These are phyloP conservation scores for Lutjanus campechanus DNA, from an alignment of 2,797 vertebrate species.

Conservation along the genomic window DNA sequence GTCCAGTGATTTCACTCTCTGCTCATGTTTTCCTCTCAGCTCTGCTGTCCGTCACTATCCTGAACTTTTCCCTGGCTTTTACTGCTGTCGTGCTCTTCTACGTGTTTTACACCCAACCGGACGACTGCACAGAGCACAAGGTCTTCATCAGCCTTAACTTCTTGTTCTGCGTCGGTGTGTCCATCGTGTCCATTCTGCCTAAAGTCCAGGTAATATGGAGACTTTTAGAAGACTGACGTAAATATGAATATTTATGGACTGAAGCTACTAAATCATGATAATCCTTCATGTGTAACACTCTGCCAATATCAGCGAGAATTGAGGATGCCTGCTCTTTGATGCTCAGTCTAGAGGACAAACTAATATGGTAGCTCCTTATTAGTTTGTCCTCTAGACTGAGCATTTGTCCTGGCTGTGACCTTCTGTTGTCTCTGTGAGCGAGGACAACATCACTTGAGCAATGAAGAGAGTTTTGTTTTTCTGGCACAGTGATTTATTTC, in stretches of 20 bases:
- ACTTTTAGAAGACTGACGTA: neutral
- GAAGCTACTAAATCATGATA: neutral
- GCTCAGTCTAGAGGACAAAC: too few relatives aligned
- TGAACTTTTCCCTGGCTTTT: slow-evolving; percentile 84
- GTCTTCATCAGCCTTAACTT: slow-evolving; percentile 93
- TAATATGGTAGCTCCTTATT: neutral
- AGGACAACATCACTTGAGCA: neutral
- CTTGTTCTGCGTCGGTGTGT: slow-evolving; percentile 89
- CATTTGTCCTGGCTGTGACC: neutral
- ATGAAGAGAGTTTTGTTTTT: neutral
- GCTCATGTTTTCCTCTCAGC: slow-evolving; percentile 74
- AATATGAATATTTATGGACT: neutral
- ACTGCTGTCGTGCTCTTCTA: slow-evolving; percentile 86
- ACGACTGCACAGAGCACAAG: slow-evolving; percentile 89
- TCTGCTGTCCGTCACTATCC: slow-evolving; percentile 87
- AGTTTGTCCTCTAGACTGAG: too few relatives aligned
- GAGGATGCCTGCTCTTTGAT: neutral
- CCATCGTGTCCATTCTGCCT: slow-evolving; percentile 90
- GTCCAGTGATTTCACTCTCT: neutral
- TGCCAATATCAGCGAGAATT: neutral
- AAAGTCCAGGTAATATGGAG: slow-evolving; percentile 90
- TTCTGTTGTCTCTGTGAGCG: neutral
- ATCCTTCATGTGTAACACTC: neutral
- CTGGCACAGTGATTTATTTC: neutral
- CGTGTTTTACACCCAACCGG: slow-evolving; percentile 88